Percentiles rank a stretch among this genome's conserved stretches.
These are phyloP conservation scores for Lasioglossum zephyrum DNA, from an alignment of 2,888 invertebrate genomes.

Conservation along the genomic window DNA sequence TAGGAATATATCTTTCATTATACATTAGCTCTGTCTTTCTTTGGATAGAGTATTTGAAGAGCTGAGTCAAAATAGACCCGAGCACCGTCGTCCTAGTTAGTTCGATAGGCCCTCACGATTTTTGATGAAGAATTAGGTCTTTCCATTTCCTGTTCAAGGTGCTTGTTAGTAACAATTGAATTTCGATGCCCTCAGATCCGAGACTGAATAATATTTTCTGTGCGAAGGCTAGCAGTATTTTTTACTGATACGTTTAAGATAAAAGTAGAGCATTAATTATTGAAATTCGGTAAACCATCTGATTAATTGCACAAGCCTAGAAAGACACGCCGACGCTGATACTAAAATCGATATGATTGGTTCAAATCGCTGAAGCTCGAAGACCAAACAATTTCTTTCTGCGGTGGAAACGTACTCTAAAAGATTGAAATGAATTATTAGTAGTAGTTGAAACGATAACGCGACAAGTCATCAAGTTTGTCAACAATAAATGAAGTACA, in stretches of 20 bases:
- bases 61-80: background rate
- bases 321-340: background rate
- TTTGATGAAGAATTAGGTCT: background rate
- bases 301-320: conserved; percentile 5
- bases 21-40: background rate
- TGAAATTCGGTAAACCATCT: background rate
- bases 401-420: background rate
- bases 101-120: background rate
- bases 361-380: background rate
- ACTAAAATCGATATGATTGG: conserved; percentile 28
- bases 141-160: background rate
- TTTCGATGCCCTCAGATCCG: background rate
- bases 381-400: background rate
- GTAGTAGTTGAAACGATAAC: background rate
- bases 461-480: background rate
- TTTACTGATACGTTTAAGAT: background rate
- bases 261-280: background rate
- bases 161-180: background rate
- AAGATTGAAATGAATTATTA: background rate
- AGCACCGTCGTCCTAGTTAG: background rate
- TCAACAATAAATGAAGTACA: background rate
- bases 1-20: background rate
- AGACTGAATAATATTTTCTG: background rate
- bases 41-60: background rate
- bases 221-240: background rate